Conservation (phyloP, 1,140 invertebrate species). For the Apolygus lucorum region DNA sequence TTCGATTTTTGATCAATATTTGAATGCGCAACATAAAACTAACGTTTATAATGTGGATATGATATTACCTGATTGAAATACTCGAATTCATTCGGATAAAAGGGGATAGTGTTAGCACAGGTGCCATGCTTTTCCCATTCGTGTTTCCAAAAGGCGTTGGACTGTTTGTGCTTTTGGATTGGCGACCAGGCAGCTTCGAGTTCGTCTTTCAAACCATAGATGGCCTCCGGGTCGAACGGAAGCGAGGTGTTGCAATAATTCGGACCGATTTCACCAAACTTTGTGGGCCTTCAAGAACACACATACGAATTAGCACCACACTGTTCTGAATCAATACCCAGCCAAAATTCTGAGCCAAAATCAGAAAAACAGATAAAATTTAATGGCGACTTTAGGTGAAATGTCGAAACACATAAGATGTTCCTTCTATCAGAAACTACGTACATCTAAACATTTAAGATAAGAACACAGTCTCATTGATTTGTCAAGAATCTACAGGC, state of each 20-base stretch:
- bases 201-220: constrained; percentile 50
- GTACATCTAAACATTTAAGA: too few relatives aligned
- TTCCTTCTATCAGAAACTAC: too few relatives aligned
- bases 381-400: neutral
- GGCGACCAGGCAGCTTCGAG: constrained; percentile 63
- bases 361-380: neutral
- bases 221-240: constrained; percentile 49
- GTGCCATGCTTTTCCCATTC: constrained; percentile 82
- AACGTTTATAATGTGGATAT: too few relatives aligned
- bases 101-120: constrained; percentile 51
- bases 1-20: too few relatives aligned
- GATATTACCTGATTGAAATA: constrained; percentile 49
- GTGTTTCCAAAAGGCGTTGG: constrained; percentile 63
- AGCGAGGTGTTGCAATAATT: constrained; percentile 56
- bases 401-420: too few relatives aligned
- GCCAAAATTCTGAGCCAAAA: neutral
- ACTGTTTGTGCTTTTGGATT: constrained; percentile 48
- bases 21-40: too few relatives aligned
- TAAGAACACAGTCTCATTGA: too few relatives aligned
- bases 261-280: constrained; percentile 54
- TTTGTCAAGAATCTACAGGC: too few relatives aligned
- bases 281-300: constrained; percentile 50
- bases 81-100: constrained; percentile 55
- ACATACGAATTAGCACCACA: too few relatives aligned
- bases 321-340: neutral